phyloP scores from a whole-genome alignment of 2,888 invertebrate genomes.

The Diarsia rubi region DNA sequence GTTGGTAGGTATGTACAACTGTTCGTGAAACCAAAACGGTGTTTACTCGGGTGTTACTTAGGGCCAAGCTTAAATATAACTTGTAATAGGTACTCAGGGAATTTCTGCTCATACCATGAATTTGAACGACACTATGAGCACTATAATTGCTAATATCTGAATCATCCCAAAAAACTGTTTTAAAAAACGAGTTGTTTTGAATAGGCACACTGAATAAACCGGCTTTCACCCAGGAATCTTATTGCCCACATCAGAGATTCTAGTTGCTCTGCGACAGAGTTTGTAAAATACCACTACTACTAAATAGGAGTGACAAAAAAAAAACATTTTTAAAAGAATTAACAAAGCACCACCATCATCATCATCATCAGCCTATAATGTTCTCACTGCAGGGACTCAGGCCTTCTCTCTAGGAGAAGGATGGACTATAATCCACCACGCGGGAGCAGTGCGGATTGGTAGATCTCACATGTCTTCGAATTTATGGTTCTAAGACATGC shows the following conservation, averaged over 20 bases:
- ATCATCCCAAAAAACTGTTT: background rate
- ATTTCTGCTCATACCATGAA: background rate
- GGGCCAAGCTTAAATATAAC: background rate
- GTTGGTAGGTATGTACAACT: background rate
- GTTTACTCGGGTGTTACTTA: background rate
- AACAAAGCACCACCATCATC: background rate
- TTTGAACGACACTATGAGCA: background rate
- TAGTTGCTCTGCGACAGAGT: too few species aligned
- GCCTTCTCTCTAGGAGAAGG: too few species aligned
- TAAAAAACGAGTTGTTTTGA: background rate
- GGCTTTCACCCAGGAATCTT: too few species aligned
- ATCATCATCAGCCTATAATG: too few species aligned
- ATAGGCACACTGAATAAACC: background rate
- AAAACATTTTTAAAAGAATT: background rate
- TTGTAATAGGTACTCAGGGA: background rate
- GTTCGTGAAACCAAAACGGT: constrained; percentile 1
- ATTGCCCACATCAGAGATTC: too few species aligned
- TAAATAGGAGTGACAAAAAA: background rate
- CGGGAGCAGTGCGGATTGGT: too few species aligned
- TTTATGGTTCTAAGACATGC: too few species aligned
- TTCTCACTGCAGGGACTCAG: too few species aligned
- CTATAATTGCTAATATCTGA: background rate
- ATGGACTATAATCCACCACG: too few species aligned
- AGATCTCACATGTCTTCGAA: too few species aligned
- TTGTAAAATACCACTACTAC: too few species aligned